Evolutionary conservation across 2,113 vertebrate genomes (phyloP).

Genomic region (Atherinomorus stipes): DNA sequence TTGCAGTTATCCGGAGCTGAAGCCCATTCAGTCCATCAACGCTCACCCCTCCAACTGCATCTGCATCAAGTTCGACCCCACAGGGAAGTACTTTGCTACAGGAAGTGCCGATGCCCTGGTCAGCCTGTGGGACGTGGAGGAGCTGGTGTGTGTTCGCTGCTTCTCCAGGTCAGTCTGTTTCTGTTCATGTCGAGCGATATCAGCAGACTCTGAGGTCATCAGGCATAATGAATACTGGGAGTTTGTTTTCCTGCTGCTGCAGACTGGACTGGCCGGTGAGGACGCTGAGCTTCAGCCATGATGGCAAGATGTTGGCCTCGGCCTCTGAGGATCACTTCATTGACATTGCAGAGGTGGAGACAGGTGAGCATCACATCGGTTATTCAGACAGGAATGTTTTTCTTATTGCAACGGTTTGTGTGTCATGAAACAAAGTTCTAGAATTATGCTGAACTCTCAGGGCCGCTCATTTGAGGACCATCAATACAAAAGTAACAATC

Average conservation of each 20-base stretch:
- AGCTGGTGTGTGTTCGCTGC: conserved; percentile 96
- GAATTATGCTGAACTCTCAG: not conserved
- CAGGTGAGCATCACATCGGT: conserved; percentile 81
- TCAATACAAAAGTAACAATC: too few relatives aligned
- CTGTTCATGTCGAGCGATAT: too few relatives aligned
- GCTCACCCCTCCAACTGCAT: conserved; percentile 99
- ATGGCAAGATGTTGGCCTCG: conserved; percentile 97
- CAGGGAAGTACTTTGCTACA: conserved; percentile 96
- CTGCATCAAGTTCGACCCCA: conserved; percentile 99
- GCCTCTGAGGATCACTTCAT: conserved; percentile 99
- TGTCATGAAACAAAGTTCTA: not conserved
- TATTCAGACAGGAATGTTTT: too few relatives aligned
- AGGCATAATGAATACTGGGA: not conserved
- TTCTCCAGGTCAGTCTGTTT: conserved; percentile 89
- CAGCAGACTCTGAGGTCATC: too few relatives aligned
- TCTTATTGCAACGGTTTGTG: too few relatives aligned
- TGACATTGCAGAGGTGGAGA: conserved; percentile 97
- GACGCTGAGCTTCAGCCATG: conserved; percentile 96
- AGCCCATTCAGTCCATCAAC: conserved; percentile 98
- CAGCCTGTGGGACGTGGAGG: conserved; percentile 97
- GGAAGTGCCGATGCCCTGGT: conserved; percentile 96
- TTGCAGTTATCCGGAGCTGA: conserved; percentile 94
- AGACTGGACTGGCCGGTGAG: conserved; percentile 98
- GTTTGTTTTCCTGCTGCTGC: not conserved
- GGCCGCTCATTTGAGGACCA: not conserved